A percentile compares a stretch with the other conserved stretches of the same genome.
Conservation (phyloP, 2,113 vertebrate species). For the Piliocolobus tephrosceles region DNA sequence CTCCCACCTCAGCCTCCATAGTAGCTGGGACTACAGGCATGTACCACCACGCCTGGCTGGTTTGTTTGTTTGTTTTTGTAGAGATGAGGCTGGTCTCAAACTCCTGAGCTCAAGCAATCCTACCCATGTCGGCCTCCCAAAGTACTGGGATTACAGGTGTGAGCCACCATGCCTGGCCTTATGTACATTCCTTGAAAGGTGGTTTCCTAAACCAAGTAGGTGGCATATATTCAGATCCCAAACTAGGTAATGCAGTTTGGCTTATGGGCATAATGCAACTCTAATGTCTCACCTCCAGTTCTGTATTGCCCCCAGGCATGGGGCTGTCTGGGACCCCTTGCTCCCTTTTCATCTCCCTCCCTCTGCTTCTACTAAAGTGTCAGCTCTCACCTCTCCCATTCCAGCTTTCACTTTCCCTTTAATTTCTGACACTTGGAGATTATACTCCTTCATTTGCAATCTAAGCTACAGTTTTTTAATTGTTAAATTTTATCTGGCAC, state of each 20-base stretch:
- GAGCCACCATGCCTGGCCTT: background rate
- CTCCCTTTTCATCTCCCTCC: background rate
- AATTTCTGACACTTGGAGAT: background rate
- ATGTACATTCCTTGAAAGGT: background rate
- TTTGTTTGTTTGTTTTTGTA: too few species aligned
- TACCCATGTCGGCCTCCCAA: too few species aligned
- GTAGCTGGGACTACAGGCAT: too few species aligned
- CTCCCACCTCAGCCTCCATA: too few species aligned
- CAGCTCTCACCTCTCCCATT: background rate
- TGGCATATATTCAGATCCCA: background rate
- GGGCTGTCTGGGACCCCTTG: background rate
- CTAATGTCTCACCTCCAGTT: background rate
- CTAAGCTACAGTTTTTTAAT: constrained; percentile 27
- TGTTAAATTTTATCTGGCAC: constrained; percentile 39
- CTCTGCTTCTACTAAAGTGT: background rate
- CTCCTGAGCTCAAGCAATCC: too few species aligned
- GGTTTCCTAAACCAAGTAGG: background rate
- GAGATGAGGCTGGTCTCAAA: too few species aligned
- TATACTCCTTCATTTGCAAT: background rate
- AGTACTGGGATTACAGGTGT: too few species aligned
- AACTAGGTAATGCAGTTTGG: background rate
- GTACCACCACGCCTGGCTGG: too few species aligned
- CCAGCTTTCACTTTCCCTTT: background rate
- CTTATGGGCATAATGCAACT: background rate
- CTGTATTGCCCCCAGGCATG: background rate